phyloP scores from a whole-genome alignment of 1,140 invertebrate species.

The Archivesica marissinica region DNA sequence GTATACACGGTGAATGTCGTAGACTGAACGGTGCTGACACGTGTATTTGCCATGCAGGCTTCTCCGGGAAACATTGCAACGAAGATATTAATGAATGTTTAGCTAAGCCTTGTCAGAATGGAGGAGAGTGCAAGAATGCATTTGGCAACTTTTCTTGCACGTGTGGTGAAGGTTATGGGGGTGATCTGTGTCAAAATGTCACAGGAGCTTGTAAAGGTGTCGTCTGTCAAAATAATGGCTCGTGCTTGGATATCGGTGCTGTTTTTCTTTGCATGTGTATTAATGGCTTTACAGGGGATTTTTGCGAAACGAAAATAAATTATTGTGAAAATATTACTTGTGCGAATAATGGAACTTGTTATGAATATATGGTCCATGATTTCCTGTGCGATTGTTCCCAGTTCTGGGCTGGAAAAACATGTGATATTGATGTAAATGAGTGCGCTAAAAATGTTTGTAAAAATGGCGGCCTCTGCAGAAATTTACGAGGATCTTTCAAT shows the following conservation, averaged over 20 bases:
- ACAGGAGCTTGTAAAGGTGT: not conserved
- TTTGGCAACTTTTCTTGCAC: constrained; percentile 41
- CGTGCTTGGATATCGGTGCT: constrained; percentile 34
- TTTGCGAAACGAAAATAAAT: constrained; percentile 33
- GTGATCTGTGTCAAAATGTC: constrained; percentile 1
- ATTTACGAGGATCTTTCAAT: constrained; percentile 14
- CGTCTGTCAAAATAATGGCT: constrained; percentile 44
- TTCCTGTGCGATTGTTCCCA: constrained; percentile 41
- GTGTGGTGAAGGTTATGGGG: constrained; percentile 8
- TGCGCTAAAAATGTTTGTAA: constrained; percentile 18
- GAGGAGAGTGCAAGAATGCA: constrained; percentile 3
- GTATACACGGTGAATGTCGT: constrained; percentile 17
- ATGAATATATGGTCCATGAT: not conserved
- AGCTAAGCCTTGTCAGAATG: constrained; percentile 17
- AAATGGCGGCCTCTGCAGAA: constrained; percentile 13
- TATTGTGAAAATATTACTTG: constrained; percentile 29
- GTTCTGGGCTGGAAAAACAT: constrained; percentile 35
- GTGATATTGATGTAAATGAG: constrained; percentile 48
- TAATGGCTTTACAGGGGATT: constrained; percentile 20
- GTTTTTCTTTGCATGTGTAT: constrained; percentile 33
- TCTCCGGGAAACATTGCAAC: not conserved
- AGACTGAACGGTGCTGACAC: not conserved
- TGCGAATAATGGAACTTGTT: constrained; percentile 26
- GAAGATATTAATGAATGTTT: constrained; percentile 46
- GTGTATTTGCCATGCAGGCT: constrained; percentile 36